Evolutionary conservation across 2,888 invertebrate species (phyloP).

Genomic region (Molanna angustata): DNA sequence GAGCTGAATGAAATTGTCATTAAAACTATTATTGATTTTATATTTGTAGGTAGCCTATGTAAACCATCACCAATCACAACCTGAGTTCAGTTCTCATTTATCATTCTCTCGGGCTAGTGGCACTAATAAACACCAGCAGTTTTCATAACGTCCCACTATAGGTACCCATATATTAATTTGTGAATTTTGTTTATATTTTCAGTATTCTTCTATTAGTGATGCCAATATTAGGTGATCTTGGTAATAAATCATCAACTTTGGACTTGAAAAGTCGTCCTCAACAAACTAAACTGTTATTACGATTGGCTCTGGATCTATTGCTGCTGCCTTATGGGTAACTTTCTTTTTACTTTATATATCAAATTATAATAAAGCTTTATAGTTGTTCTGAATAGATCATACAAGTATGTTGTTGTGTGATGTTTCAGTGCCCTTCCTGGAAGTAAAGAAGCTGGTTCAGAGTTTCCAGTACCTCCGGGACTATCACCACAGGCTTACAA

Average conservation of each 20-base stretch:
- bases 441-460: conserved; percentile 50
- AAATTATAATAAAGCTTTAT: neutral
- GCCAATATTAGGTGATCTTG: conserved; percentile 73
- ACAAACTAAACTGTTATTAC: conserved; percentile 65
- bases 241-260: conserved; percentile 61
- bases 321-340: conserved; percentile 81
- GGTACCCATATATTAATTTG: no score
- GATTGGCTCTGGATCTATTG: conserved; percentile 78
- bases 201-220: conserved; percentile 79
- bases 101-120: no score
- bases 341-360: conserved; percentile 12
- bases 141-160: no score
- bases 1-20: no score
- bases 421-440: conserved; percentile 49
- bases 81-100: no score
- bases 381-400: no score
- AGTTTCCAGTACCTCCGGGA: conserved; percentile 67
- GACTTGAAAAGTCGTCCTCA: conserved; percentile 72
- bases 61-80: no score
- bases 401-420: no score
- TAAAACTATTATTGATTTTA: no score
- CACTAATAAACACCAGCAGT: no score
- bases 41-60: no score
- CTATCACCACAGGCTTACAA: conserved; percentile 75
- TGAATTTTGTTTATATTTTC: conserved; percentile 32